A percentile compares a stretch with the other conserved stretches of the same genome.
phyloP scores from a whole-genome alignment of 2,888 invertebrate species.

The Lucinisca nassula region DNA sequence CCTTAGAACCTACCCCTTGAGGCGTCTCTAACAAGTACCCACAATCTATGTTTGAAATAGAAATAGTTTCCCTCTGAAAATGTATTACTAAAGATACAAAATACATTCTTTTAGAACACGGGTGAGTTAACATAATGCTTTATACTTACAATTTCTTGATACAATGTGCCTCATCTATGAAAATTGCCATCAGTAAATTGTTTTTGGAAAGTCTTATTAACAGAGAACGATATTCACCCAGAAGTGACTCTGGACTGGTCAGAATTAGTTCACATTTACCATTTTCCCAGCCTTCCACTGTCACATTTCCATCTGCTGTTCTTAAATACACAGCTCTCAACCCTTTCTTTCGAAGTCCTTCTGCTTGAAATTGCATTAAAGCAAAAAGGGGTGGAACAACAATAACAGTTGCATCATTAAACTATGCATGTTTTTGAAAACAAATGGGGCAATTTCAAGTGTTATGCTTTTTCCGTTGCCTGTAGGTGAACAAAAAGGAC shows the following conservation, averaged over 20 bases:
- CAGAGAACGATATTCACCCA: no score
- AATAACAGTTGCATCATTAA: conserved; percentile 10
- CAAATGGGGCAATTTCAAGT: conserved; percentile 1
- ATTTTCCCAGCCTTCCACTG: neutral
- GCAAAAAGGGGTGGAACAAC: conserved; percentile 9
- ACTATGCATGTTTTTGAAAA: neutral
- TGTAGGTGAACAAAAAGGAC: neutral
- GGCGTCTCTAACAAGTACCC: no score
- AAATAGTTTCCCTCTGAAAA: no score
- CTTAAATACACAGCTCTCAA: neutral
- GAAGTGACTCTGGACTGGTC: no score
- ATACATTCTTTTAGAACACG: no score
- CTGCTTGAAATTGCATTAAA: neutral
- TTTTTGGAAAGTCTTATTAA: neutral
- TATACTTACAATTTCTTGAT: neutral
- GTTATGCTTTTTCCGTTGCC: neutral
- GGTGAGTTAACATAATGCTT: no score
- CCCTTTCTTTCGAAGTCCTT: neutral
- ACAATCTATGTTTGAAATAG: no score
- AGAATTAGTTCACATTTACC: neutral
- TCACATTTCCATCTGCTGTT: neutral
- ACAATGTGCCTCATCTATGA: neutral
- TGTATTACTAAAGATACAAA: no score
- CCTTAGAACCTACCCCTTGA: no score
- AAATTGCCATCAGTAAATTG: neutral